A percentile compares a stretch with the other conserved stretches of the same genome.
These are phyloP conservation scores for Drosophila sechellia DNA, from an alignment of 1,140 invertebrate genomes.

Conservation along the genomic window DNA sequence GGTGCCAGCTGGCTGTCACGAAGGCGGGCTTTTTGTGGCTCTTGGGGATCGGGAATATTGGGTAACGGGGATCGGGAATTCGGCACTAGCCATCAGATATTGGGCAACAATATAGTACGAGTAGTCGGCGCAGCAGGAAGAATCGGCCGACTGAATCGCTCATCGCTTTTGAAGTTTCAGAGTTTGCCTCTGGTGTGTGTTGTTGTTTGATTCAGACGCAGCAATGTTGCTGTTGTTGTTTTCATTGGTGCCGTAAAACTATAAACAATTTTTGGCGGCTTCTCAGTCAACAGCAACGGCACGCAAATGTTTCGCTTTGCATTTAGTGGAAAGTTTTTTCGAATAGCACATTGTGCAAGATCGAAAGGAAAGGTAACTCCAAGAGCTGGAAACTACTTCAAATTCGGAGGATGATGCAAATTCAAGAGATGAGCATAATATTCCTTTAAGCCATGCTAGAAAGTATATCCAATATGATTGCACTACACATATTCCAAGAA, in stretches of 20 bases:
- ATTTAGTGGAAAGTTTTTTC: slow-evolving; percentile 57
- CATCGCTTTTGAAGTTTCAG: slow-evolving; percentile 64
- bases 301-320: slow-evolving; percentile 79
- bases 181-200: slow-evolving; percentile 32
- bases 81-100: slow-evolving; percentile 46
- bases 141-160: slow-evolving; percentile 74
- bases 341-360: slow-evolving; percentile 55
- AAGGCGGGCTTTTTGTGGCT: slow-evolving; percentile 47
- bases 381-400: slow-evolving; percentile 13
- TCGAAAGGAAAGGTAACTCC: slow-evolving; percentile 10
- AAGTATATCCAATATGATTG: too few species aligned
- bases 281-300: slow-evolving; percentile 66
- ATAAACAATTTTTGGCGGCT: slow-evolving; percentile 78
- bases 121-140: slow-evolving; percentile 63
- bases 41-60: slow-evolving; percentile 39
- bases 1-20: slow-evolving; percentile 71
- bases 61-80: slow-evolving; percentile 14
- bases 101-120: slow-evolving; percentile 51
- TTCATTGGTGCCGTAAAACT: slow-evolving; percentile 53
- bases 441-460: too few species aligned
- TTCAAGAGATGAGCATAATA: too few species aligned
- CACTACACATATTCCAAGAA: too few species aligned
- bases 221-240: slow-evolving; percentile 19
- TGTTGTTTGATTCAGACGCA: slow-evolving; percentile 51
- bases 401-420: too few species aligned